Evolutionary conservation across 1,140 invertebrate species (phyloP), one percentile per base, ranked within the genome.

Genomic region (Asobara japonica): DNA sequence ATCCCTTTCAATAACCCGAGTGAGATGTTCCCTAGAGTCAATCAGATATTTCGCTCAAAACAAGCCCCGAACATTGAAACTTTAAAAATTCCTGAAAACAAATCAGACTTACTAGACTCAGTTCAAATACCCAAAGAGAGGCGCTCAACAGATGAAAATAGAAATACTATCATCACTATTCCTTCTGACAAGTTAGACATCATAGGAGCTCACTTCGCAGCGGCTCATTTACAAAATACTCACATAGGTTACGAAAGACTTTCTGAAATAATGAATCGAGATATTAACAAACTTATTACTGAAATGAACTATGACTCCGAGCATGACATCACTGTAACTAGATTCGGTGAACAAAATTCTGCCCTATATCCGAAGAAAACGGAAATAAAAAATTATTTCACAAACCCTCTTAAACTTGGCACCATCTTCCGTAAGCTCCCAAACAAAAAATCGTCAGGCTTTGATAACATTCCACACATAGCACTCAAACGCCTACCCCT

Each of bases 381-480:
- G 5, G n/a, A 41, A 2, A 8, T 16, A 11, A 60, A 16, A n/a
- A 65, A 11, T 11, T 51, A 66, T 60, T 72, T 69, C 48, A 65
- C 62, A 45, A 61, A 30, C 8, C 2, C 4, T 3, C 8, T 5
- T 11, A 13, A 36, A 20, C 38, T 72, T 20, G 13, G 0, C 10
- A 48, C 18, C 62, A 67, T 68, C 6, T 16, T 68, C 0, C 20
- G 41, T 25, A 16, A 70, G n/a, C 25, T 74, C 0, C 60, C 36
- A 8, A 75, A 75, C 18, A 75, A 75, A 64, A 75, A 70, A 16
- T 71, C 69, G 0, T 13, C 25, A 5, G 56, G 65, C 3, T 22
- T 64, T 1, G 69, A 75, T 60, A n/a, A 48, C 1, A 75, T 74
- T 25, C 72, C 67, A 3, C 10, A 31, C 3, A 69, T 72, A 22